Evolutionary conservation across 2,888 invertebrate species (phyloP).

Genomic region (Resseliella maxima): DNA sequence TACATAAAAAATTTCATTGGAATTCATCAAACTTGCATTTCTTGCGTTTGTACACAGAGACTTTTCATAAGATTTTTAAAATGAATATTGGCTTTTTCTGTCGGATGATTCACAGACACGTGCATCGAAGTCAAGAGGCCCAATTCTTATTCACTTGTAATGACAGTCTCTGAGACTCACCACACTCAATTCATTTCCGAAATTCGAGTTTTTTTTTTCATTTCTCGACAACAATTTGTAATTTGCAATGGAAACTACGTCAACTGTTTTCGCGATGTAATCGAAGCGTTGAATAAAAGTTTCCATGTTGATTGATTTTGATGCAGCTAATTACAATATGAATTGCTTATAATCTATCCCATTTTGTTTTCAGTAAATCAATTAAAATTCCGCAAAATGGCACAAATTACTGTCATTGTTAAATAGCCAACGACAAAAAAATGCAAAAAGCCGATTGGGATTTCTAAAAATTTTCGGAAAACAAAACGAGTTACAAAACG

Average conservation of each 20-base stretch:
- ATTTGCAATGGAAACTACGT: not conserved
- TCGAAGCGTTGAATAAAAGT: not conserved
- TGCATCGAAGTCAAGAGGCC: not conserved
- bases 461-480: not conserved
- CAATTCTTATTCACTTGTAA: not conserved
- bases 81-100: not conserved
- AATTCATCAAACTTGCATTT: conserved; percentile 54
- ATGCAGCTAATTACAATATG: conserved; percentile 6
- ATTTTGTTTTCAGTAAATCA: not conserved
- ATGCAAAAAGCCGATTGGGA: not conserved
- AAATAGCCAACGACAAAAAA: no score
- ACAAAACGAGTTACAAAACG: conserved; percentile 23
- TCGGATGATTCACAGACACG: conserved; percentile 26
- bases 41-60: conserved; percentile 54
- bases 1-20: conserved; percentile 48
- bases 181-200: not conserved
- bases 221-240: not conserved
- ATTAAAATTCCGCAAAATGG: not conserved
- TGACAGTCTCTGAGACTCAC: conserved; percentile 9
- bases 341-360: conserved; percentile 38
- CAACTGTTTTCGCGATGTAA: not conserved
- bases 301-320: not conserved
- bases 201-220: not conserved
- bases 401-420: not conserved
- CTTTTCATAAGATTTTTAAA: conserved; percentile 49